Evolutionary conservation across 2,888 invertebrate genomes (phyloP).

Genomic region (Morpho helenor): DNA sequence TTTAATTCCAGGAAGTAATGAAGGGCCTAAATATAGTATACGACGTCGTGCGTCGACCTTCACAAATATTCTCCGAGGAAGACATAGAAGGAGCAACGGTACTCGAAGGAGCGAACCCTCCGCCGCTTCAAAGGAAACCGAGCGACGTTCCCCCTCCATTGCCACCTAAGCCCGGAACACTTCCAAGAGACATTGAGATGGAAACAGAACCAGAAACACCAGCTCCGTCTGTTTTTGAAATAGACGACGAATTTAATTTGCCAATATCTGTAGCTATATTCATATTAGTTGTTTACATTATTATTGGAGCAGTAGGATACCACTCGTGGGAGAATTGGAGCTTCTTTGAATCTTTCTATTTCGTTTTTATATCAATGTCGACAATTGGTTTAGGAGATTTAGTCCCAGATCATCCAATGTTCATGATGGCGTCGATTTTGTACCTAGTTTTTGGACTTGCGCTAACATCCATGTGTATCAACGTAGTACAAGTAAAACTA

Average conservation of each 20-base stretch:
- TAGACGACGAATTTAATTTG: slow-evolving; percentile 96
- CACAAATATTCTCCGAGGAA: slow-evolving; percentile 80
- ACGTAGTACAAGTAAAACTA: slow-evolving; percentile 92
- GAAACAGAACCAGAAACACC: slow-evolving; percentile 86
- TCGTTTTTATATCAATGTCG: slow-evolving; percentile 97
- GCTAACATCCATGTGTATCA: slow-evolving; percentile 97
- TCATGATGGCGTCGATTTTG: slow-evolving; percentile 94
- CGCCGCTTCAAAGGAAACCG: slow-evolving; percentile 45
- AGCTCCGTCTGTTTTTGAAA: slow-evolving; percentile 86
- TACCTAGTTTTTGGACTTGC: slow-evolving; percentile 97
- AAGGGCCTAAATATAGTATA: slow-evolving; percentile 90
- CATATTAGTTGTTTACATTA: slow-evolving; percentile 91
- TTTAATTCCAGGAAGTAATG: slow-evolving; percentile 84
- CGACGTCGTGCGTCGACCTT: slow-evolving; percentile 87
- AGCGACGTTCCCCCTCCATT: slow-evolving; percentile 67
- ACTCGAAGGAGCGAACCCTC: slow-evolving; percentile 39
- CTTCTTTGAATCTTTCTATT: slow-evolving; percentile 97
- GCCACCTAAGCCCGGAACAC: slow-evolving; percentile 59
- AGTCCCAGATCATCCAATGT: slow-evolving; percentile 92
- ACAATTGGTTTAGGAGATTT: slow-evolving; percentile 98
- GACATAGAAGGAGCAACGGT: slow-evolving; percentile 46
- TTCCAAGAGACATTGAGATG: slow-evolving; percentile 46
- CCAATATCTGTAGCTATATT: slow-evolving; percentile 93
- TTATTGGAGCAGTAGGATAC: slow-evolving; percentile 91
- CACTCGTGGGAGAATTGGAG: slow-evolving; percentile 90